Evolutionary conservation across 2,797 vertebrate genomes (phyloP).

Genomic region (Falco naumanni): DNA sequence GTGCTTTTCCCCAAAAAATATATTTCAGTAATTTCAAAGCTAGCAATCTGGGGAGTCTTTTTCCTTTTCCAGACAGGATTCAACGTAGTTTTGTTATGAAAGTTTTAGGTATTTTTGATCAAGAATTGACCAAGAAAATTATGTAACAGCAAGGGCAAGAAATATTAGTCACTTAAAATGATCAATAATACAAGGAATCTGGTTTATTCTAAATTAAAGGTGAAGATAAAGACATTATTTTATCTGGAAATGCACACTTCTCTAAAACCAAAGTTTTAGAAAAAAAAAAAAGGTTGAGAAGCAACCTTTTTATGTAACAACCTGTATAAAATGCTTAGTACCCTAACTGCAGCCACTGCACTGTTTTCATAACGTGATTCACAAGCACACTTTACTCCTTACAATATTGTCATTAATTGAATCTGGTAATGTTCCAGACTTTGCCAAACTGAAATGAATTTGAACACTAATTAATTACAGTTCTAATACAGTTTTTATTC

Average conservation of each 20-base stretch:
- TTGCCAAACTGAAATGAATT: not conserved
- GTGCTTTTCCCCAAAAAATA: not conserved
- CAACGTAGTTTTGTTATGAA: not conserved
- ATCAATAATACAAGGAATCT: not conserved
- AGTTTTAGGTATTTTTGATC: not conserved
- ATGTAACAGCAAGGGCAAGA: not conserved
- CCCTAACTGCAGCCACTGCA: not conserved
- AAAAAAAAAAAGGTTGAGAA: not conserved
- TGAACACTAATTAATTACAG: not conserved
- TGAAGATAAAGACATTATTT: not conserved
- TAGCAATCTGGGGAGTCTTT: rapidly evolving
- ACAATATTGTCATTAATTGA: not conserved
- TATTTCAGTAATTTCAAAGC: not conserved
- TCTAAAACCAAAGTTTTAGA: not conserved
- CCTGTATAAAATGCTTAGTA: not conserved
- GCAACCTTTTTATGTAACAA: not conserved
- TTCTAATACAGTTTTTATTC: not conserved
- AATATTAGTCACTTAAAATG: not conserved
- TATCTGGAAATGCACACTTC: not conserved
- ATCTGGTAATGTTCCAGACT: not conserved
- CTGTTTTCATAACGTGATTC: not conserved
- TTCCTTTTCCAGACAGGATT: not conserved
- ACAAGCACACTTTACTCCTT: not conserved
- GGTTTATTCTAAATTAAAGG: not conserved
- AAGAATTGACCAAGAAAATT: not conserved